A percentile compares a stretch with the other conserved stretches of the same genome.
Evolutionary conservation across 2,797 vertebrate species (phyloP).

Genomic region (Avahi laniger): DNA sequence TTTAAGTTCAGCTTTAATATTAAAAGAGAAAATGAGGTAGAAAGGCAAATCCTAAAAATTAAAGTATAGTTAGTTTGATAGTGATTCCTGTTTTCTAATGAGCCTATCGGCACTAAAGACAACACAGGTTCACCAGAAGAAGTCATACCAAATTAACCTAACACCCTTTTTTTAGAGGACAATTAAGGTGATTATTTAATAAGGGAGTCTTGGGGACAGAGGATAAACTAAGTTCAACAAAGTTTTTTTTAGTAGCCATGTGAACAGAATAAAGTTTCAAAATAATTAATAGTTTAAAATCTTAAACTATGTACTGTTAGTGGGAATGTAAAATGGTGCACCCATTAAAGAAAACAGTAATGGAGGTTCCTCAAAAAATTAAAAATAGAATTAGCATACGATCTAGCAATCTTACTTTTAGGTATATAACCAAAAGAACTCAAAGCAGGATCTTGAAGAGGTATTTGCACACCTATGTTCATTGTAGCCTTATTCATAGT

Average conservation of each 20-base stretch:
- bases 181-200: not conserved
- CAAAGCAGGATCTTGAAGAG: not conserved
- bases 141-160: not conserved
- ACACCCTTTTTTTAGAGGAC: not conserved
- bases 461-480: not conserved
- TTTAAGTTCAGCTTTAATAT: slow-evolving; percentile 23
- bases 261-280: not conserved
- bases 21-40: not conserved
- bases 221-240: not conserved
- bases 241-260: not conserved
- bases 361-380: not conserved
- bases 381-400: not conserved
- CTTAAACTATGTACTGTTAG: not conserved
- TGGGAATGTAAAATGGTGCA: not conserved
- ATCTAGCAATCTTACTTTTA: not conserved
- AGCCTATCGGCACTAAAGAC: not conserved
- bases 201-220: not conserved
- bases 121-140: not conserved
- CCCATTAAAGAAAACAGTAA: not conserved
- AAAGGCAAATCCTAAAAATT: slow-evolving; percentile 18
- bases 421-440: not conserved
- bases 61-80: not conserved
- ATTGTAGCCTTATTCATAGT: not conserved
- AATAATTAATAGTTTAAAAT: not conserved
- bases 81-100: not conserved